Base-by-base conservation (phyloP, 2,888 invertebrate species). In the Molorchus minor region DNA sequence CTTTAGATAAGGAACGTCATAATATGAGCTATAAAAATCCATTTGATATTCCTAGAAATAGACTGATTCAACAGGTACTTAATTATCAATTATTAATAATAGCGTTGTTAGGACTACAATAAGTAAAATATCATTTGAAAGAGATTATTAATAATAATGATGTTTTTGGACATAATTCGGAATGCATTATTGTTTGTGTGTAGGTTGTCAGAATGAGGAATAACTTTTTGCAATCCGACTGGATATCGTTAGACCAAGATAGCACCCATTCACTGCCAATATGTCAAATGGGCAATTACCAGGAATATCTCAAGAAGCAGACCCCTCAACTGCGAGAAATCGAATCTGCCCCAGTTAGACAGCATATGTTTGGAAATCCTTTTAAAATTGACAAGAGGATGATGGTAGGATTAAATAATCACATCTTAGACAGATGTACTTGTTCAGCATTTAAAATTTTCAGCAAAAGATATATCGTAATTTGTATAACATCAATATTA, bases 331-430 rank as follows among this genome's bases (percentile, higher is more conserved):
- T 98, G 56, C 83, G 98, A 12, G 97, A 98, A 83, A 91, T 99
- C 44, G 98, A 99, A 82, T 93, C 94, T 30, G 90, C 92, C 21
- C 97, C 98, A 2, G 94, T 96, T 40, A 83, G 98, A 10, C 95
- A 97, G 73, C 98, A 99, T 77, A 98, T 98, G 93, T 99, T 99
- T 79, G 99, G 99, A 55, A 99, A 99, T 83, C 99, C 99, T 0
- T 99, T 98, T 82, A 99, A 99, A 82, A 95, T 98, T 75, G 98
- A 98, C 79, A 99, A 98, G 84, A 89, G 92, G 71, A 77, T 79
- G 77, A 79, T 80, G 80, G 77, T 79, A 67, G 65, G 53, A 16
- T 2, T 25, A 25, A n/a, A n/a, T n/a, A n/a, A n/a, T n/a, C n/a
- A n/a, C n/a, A n/a, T n/a, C n/a, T n/a, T n/a, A n/a, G n/a, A n/a